A percentile compares a stretch with the other conserved stretches of the same genome.
These are phyloP conservation scores for Craniophora ligustri DNA, from an alignment of 2,888 invertebrate genomes.

Conservation along the genomic window DNA sequence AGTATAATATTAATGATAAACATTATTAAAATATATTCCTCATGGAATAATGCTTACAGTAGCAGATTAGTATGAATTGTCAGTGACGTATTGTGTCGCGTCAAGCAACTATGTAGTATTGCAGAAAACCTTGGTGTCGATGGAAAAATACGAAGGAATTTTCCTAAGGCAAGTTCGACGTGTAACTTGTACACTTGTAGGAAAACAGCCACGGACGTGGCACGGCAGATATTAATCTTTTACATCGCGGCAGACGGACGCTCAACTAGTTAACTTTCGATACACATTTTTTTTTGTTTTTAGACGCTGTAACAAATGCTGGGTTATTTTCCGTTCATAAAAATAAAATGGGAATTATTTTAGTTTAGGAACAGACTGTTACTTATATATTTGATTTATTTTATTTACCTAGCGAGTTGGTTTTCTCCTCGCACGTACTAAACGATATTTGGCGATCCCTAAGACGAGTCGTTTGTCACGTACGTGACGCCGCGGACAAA, in stretches of 20 bases:
- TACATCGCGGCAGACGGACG: conserved; percentile 18
- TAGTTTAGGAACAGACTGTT: conserved; percentile 81
- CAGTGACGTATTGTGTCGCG: no score
- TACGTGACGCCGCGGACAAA: conserved; percentile 85
- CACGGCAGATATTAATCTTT: conserved; percentile 50
- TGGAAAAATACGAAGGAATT: conserved; percentile 29
- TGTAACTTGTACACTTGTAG: conserved; percentile 28
- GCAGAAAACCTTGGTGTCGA: neutral
- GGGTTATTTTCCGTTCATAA: conserved; percentile 59
- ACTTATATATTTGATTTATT: conserved; percentile 87
- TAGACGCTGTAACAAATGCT: conserved; percentile 39
- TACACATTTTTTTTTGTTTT: conserved; percentile 46
- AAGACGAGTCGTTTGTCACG: conserved; percentile 88
- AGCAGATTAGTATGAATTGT: no score
- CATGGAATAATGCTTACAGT: no score
- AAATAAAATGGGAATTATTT: conserved; percentile 71
- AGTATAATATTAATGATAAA: no score
- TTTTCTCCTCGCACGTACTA: conserved; percentile 87
- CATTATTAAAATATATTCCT: no score
- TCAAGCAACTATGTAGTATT: no score
- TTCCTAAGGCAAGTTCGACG: conserved; percentile 30
- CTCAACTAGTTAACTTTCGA: conserved; percentile 42
- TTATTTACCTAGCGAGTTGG: conserved; percentile 85
- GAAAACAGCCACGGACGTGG: conserved; percentile 18
- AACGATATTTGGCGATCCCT: conserved; percentile 89